Evolutionary conservation across 1,140 invertebrate genomes (phyloP).

Genomic region (Hycleus phaleratus): DNA sequence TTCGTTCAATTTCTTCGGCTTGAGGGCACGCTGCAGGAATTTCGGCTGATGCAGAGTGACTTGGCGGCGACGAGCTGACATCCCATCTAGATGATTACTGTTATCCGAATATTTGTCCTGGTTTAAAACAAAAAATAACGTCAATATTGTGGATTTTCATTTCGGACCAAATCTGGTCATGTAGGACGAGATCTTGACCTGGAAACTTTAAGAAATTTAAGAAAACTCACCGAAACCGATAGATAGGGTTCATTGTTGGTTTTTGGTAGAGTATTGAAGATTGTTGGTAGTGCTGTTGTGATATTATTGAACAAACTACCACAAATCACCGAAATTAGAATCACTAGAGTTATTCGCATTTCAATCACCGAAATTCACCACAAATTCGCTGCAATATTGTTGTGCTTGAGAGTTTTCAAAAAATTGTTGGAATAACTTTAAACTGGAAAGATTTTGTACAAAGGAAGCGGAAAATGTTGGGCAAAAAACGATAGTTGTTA

Average conservation of each 20-base stretch:
- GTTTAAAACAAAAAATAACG: too few relatives aligned
- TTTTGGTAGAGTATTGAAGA: too few relatives aligned
- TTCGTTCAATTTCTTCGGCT: constrained; percentile 1
- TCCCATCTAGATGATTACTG: not conserved
- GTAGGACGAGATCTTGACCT: too few relatives aligned
- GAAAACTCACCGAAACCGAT: constrained; percentile 8
- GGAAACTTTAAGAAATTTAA: not conserved
- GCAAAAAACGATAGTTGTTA: too few relatives aligned
- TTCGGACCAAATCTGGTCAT: too few relatives aligned
- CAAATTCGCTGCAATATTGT: not conserved
- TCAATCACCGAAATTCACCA: not conserved
- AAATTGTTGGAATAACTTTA: too few relatives aligned
- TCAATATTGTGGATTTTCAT: too few relatives aligned
- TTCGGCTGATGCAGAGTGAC: not conserved
- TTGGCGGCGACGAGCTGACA: not conserved
- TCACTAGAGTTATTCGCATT: constrained; percentile 10
- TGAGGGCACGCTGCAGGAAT: not conserved
- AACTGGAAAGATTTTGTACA: too few relatives aligned
- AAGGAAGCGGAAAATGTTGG: too few relatives aligned
- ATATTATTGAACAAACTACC: constrained; percentile 2
- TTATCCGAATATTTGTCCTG: constrained; percentile 2
- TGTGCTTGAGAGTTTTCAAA: too few relatives aligned
- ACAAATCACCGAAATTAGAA: constrained; percentile 5
- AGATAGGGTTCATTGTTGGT: not conserved
- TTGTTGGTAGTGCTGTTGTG: constrained; percentile 4